Conservation (phyloP, 1,140 invertebrate genomes). For the Pararge aegeria region DNA sequence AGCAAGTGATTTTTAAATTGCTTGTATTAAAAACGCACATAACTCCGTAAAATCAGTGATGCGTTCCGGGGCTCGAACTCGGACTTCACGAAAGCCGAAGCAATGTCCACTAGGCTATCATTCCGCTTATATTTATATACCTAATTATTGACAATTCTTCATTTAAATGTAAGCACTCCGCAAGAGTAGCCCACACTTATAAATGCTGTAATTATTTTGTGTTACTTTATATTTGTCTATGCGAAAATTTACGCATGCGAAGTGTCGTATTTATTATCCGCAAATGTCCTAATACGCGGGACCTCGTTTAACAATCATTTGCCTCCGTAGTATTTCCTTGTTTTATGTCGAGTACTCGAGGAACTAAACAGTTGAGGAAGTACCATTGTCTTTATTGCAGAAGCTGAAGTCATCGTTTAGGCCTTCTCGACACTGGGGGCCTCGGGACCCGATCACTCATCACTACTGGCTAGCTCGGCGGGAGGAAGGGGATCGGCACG, state of each 20-base stretch:
- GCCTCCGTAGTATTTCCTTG: conserved; percentile 19
- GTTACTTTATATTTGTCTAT: not conserved
- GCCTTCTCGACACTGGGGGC: conserved; percentile 82
- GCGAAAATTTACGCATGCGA: conserved; percentile 28
- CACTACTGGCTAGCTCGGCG: conserved; percentile 81
- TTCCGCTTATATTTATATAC: too few species aligned
- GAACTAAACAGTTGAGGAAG: conserved; percentile 5
- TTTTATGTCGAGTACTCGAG: not conserved
- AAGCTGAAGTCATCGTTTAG: conserved; percentile 81
- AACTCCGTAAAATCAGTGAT: too few species aligned
- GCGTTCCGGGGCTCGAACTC: too few species aligned
- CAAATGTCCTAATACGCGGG: conserved; percentile 19
- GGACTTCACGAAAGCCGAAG: too few species aligned
- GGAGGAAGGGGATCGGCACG: conserved; percentile 44
- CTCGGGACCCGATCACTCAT: conserved; percentile 81
- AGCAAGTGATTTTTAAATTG: too few species aligned
- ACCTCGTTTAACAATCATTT: conserved; percentile 18
- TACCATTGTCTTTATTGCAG: conserved; percentile 50
- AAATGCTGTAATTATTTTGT: too few species aligned
- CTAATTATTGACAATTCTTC: too few species aligned
- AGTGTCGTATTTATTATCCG: conserved; percentile 27
- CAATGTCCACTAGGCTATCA: too few species aligned
- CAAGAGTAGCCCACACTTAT: too few species aligned
- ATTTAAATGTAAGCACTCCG: too few species aligned
- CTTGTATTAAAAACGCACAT: too few species aligned